phyloP scores from a whole-genome alignment of 2,888 invertebrate genomes.

The Dysmachus trigonus region DNA sequence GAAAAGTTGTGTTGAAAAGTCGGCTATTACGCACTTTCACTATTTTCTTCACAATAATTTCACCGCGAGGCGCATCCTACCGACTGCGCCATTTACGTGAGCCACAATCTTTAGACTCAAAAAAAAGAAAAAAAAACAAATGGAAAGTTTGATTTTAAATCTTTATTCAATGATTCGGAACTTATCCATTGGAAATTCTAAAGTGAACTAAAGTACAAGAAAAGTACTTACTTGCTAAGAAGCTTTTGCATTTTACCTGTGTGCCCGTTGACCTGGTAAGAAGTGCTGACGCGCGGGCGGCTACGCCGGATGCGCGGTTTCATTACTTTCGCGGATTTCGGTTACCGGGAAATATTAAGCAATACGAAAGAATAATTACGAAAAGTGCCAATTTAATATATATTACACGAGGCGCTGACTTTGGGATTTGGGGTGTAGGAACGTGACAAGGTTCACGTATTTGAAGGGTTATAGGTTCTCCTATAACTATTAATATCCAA shows the following conservation, averaged over 20 bases:
- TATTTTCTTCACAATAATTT: too few species aligned
- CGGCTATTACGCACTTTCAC: too few species aligned
- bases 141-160: background rate
- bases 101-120: too few species aligned
- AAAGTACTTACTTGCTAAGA: background rate
- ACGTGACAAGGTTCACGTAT: background rate
- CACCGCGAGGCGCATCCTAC: too few species aligned
- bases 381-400: background rate
- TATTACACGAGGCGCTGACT: background rate
- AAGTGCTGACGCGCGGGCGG: background rate
- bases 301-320: background rate
- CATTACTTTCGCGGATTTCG: background rate
- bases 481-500: too few species aligned
- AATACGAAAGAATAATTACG: background rate
- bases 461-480: too few species aligned
- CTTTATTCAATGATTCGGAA: background rate
- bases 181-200: background rate
- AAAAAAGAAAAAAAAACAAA: too few species aligned
- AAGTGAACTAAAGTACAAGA: background rate
- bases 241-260: background rate
- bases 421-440: background rate
- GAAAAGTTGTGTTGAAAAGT: too few species aligned
- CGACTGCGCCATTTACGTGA: too few species aligned
- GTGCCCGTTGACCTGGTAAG: background rate
- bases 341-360: background rate